Evolutionary conservation across 2,797 vertebrate species (phyloP), one percentile per base, ranked within the genome.

Genomic region (Buphagus erythrorhynchus): DNA sequence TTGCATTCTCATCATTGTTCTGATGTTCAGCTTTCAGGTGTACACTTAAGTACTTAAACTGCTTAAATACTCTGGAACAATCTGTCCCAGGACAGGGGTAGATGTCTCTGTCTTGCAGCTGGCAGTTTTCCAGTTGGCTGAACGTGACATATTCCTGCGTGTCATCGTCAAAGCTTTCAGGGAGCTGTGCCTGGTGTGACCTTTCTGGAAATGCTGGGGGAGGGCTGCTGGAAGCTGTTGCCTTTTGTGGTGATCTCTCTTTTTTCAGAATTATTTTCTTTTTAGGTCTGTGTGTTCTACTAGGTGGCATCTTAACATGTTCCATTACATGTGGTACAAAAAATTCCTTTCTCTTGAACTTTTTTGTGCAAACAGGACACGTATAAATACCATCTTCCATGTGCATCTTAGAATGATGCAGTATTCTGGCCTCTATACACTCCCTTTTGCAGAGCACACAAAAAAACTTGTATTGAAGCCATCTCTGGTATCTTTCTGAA

Each of bases 361-460:
- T 99, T 88, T 98, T 98, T 93, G 99, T 97, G 95, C 99, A 99
- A 77, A 99, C 97, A 0, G 99, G 99, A 91, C 99, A 99, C 0
- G 98, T 99, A 84, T 99, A 99, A 94, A 98, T 74, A 21, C 98
- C 98, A 55, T 99, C 98, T 88, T 98, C 97, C 91, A 98, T 98
- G 31, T 99, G 99, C 98, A 99, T 99, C 98, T 99, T 99, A 36
- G 99, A 99, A 97, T 99, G 99, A 95, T 99, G 99, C 89, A 99
- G 93, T 73, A 99, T 98, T 88, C 99, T 98, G 40, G 98, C 98
- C 86, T 99, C 99, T 91, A 98, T 98, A 82, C 99, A 98, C 38
- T 98, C 98, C 90, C 98, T 98, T 95, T 99, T 99, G 97, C 99
- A 99, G 62, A 99, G 98, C 84, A 98, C 98, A 97, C 99, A 99